Evolutionary conservation across 2,113 vertebrate species (phyloP).

Genomic region (Leucopsar rothschildi): DNA sequence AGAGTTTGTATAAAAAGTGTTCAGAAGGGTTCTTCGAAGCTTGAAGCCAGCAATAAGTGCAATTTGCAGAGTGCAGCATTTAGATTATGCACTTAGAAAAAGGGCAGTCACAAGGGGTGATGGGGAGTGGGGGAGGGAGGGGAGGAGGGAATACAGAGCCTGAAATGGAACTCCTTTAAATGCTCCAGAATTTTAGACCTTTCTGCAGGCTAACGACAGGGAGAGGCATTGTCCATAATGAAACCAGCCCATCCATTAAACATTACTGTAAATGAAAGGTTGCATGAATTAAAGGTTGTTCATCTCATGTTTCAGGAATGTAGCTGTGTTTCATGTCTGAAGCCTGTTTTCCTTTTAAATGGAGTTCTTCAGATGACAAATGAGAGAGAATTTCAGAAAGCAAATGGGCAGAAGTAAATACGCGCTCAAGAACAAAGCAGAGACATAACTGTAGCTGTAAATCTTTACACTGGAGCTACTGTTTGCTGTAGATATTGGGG

Average conservation of each 20-base stretch:
- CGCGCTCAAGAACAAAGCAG: constrained; percentile 59
- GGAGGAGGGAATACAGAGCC: background rate
- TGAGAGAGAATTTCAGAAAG: constrained; percentile 68
- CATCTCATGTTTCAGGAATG: constrained; percentile 79
- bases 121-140: background rate
- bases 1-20: constrained; percentile 74
- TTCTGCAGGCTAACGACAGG: constrained; percentile 68
- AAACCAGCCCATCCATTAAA: constrained; percentile 63
- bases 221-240: constrained; percentile 67
- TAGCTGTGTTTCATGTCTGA: constrained; percentile 69
- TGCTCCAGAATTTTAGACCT: constrained; percentile 6
- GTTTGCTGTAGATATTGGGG: background rate
- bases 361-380: constrained; percentile 62
- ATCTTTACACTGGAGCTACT: constrained; percentile 33
- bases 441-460: constrained; percentile 39
- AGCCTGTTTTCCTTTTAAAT: constrained; percentile 64
- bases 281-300: constrained; percentile 79
- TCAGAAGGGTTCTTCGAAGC: constrained; percentile 54
- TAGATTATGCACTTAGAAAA: constrained; percentile 47
- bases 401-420: constrained; percentile 67
- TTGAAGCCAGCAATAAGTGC: constrained; percentile 57
- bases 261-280: constrained; percentile 57
- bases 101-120: background rate
- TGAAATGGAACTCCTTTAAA: background rate
- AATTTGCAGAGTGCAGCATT: constrained; percentile 55